Evolutionary conservation across 2,113 vertebrate species (phyloP).

Genomic region (Megalops atlanticus): DNA sequence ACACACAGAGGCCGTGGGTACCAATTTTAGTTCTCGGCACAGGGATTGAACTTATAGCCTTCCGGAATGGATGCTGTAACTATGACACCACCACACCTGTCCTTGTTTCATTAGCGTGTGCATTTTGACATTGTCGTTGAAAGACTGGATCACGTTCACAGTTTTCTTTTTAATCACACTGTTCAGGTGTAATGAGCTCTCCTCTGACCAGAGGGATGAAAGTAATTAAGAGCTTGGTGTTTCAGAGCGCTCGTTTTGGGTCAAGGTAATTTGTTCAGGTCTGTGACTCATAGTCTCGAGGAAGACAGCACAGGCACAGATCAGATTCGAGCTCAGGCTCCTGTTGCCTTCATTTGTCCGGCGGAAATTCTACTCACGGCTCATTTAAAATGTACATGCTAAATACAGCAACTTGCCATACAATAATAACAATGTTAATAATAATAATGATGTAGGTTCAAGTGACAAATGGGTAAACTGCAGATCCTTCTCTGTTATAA

Average conservation of each 20-base stretch:
- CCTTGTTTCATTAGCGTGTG: no score
- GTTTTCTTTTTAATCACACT: neutral
- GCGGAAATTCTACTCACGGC: no score
- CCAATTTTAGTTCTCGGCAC: no score
- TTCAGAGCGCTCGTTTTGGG: neutral
- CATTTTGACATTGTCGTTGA: no score
- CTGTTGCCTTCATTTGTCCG: no score
- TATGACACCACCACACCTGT: neutral
- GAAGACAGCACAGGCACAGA: no score
- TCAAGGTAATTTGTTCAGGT: neutral
- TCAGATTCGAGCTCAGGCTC: no score
- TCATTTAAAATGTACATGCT: neutral
- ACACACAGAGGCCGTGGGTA: no score
- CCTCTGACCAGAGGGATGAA: neutral
- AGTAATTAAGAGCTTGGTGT: neutral
- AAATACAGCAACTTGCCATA: neutral
- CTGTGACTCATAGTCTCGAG: no score
- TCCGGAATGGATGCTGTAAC: no score
- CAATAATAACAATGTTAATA: neutral
- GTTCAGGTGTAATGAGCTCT: neutral
- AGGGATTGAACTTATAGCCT: no score
- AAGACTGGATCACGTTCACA: neutral
- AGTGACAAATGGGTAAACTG: neutral
- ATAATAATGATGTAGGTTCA: neutral
- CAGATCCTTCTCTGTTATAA: no score